Conservation (phyloP, 2,888 invertebrate species). For the Blera fallax region DNA sequence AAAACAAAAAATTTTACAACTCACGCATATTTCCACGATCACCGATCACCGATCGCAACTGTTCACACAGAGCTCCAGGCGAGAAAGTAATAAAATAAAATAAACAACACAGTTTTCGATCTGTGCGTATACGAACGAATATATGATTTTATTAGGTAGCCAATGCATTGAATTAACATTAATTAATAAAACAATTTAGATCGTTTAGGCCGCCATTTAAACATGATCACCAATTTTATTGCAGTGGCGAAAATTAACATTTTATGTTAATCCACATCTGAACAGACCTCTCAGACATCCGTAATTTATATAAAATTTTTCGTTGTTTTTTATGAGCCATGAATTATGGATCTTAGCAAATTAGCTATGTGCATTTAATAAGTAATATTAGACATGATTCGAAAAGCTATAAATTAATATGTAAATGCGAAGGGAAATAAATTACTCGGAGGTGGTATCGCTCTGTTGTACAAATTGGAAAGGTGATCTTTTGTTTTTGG, state of each 20-base stretch:
- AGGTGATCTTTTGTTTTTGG: not conserved
- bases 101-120: not conserved
- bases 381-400: constrained; percentile 30
- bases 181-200: constrained; percentile 52
- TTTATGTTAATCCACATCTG: constrained; percentile 16
- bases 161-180: constrained; percentile 55
- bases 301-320: constrained; percentile 14
- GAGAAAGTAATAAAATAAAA: constrained; percentile 34
- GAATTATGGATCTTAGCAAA: constrained; percentile 46
- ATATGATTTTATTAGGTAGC: constrained; percentile 50
- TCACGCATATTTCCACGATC: constrained; percentile 3
- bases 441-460: not conserved
- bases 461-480: constrained; percentile 28
- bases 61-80: constrained; percentile 1
- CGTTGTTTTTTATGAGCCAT: constrained; percentile 4
- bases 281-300: not conserved
- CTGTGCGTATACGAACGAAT: not conserved
- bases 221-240: constrained; percentile 55
- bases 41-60: not conserved
- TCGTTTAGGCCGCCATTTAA: constrained; percentile 50
- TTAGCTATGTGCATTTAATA: constrained; percentile 53
- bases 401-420: constrained; percentile 34
- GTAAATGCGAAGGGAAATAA: constrained; percentile 1
- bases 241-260: constrained; percentile 31
- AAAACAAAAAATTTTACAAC: not conserved